These are phyloP conservation scores for Mesocricetus auratus DNA, from an alignment of 2,113 vertebrate genomes.

Conservation along the genomic window DNA sequence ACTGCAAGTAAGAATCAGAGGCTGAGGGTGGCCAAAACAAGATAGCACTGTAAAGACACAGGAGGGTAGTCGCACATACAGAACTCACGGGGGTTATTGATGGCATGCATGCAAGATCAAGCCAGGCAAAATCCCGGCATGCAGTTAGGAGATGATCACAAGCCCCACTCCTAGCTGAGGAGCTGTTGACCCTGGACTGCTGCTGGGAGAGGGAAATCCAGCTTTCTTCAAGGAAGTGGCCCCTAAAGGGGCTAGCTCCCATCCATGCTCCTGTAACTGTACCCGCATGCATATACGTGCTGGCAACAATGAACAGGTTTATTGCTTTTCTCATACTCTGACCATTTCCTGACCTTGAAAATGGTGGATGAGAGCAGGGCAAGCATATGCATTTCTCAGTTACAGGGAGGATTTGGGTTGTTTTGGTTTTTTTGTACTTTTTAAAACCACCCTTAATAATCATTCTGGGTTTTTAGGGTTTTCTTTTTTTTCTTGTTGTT, in stretches of 20 bases:
- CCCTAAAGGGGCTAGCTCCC: not conserved
- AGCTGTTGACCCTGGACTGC: not conserved
- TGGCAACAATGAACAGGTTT: not conserved
- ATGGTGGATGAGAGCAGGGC: not conserved
- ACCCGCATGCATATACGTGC: not conserved
- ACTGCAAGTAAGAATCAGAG: not conserved
- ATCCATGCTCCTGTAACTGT: not conserved
- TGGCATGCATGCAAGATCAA: not conserved
- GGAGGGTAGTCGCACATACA: not conserved
- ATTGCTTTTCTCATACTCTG: not conserved
- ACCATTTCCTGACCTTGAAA: not conserved
- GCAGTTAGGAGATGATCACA: too few relatives aligned
- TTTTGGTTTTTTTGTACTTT: too few relatives aligned
- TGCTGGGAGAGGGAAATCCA: not conserved
- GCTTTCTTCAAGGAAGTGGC: not conserved
- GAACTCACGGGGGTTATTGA: not conserved
- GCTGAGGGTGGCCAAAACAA: not conserved
- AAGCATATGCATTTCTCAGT: not conserved
- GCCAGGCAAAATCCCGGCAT: not conserved
- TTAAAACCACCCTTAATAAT: not conserved
- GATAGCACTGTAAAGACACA: too few relatives aligned
- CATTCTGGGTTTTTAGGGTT: not conserved
- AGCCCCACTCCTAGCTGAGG: not conserved
- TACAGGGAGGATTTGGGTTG: not conserved
- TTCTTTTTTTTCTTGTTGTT: not conserved